phyloP scores from a whole-genome alignment of 2,888 invertebrate species.

The Saturnia pavonia region DNA sequence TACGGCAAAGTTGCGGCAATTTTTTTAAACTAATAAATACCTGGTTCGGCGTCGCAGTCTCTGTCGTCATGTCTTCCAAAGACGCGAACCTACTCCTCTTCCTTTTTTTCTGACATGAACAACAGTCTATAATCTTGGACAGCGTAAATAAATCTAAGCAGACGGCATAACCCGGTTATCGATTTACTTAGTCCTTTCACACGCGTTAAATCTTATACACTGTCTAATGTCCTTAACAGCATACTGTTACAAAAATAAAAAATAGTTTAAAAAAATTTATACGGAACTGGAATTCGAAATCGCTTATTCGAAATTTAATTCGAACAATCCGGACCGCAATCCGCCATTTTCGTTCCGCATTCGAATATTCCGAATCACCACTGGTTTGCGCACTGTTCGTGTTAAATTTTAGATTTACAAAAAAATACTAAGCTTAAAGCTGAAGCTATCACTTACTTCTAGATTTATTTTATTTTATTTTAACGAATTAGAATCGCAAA shows the following conservation, averaged over 20 bases:
- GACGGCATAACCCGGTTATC: slow-evolving; percentile 55
- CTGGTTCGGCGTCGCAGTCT: slow-evolving; percentile 79
- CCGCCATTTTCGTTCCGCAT: slow-evolving; percentile 70
- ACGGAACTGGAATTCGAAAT: slow-evolving; percentile 23
- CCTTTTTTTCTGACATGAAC: slow-evolving; percentile 72
- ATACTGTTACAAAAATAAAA: slow-evolving; percentile 39
- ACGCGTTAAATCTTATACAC: slow-evolving; percentile 38
- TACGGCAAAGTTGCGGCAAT: slow-evolving; percentile 53
- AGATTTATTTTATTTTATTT: slow-evolving; percentile 41
- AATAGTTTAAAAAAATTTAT: slow-evolving; percentile 8
- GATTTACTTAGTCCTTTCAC: slow-evolving; percentile 58
- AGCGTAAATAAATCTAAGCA: slow-evolving; percentile 45
- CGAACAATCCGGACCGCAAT: slow-evolving; percentile 33
- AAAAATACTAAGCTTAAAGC: slow-evolving; percentile 28
- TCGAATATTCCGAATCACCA: slow-evolving; percentile 32
- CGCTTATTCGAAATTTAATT: slow-evolving; percentile 17
- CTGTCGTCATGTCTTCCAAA: slow-evolving; percentile 75
- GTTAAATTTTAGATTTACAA: slow-evolving; percentile 35
- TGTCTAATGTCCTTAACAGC: slow-evolving; percentile 54
- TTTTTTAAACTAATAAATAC: slow-evolving; percentile 39
- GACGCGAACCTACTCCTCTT: slow-evolving; percentile 68
- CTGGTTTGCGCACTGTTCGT: slow-evolving; percentile 19
- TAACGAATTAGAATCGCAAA: slow-evolving; percentile 40
- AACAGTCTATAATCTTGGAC: slow-evolving; percentile 63
- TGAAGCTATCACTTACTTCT: slow-evolving; percentile 31